Conservation (phyloP, 2,797 vertebrate species). For the Enteromius radiatus region DNA sequence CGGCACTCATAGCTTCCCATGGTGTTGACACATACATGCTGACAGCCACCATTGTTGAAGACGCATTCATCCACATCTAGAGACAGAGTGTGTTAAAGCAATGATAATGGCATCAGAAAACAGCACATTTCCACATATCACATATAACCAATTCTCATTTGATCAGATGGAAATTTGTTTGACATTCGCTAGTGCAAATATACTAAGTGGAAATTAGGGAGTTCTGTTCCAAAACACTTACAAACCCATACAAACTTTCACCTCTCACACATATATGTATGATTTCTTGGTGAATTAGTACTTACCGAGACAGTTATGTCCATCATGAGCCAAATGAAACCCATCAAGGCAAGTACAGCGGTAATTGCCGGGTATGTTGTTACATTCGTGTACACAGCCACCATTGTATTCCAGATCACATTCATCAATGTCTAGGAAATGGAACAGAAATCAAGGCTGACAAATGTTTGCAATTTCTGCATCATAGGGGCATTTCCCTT, state of each 20-base stretch:
- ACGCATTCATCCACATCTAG: conserved; percentile 93
- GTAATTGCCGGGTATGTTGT: conserved; percentile 97
- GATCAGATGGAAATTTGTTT: neutral
- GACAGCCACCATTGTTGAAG: conserved; percentile 96
- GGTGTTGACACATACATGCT: conserved; percentile 92
- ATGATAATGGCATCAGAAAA: neutral
- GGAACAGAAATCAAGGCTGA: conserved; percentile 69
- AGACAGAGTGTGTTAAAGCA: conserved; percentile 37
- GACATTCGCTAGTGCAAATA: neutral
- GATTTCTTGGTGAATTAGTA: conserved; percentile 16
- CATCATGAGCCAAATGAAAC: conserved; percentile 94
- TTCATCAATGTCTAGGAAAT: conserved; percentile 91
- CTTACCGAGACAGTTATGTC: conserved; percentile 97
- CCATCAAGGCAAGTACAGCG: conserved; percentile 96
- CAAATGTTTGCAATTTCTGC: conserved; percentile 59
- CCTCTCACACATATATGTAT: neutral
- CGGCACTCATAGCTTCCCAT: conserved; percentile 96
- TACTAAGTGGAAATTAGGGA: neutral
- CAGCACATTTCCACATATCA: neutral
- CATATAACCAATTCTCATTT: neutral
- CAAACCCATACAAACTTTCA: neutral
- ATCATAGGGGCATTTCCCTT: conserved; percentile 39
- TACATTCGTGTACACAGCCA: conserved; percentile 96
- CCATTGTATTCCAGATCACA: conserved; percentile 93
- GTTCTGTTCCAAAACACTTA: conserved; percentile 7